A percentile compares a stretch with the other conserved stretches of the same genome.
phyloP scores from a whole-genome alignment of 2,888 invertebrate species.

The Nephrotoma guestfalica region DNA sequence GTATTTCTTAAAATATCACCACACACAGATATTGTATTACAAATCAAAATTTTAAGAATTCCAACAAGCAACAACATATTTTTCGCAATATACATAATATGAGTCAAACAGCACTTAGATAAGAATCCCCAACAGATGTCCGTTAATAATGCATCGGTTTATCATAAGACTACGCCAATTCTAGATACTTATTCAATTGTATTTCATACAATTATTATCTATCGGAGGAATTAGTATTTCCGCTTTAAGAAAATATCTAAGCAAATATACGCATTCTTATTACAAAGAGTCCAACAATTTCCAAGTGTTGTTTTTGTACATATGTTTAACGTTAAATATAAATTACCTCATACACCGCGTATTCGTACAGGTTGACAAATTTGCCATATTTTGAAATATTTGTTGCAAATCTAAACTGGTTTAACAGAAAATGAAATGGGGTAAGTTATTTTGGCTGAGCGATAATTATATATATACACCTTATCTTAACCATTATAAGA shows the following conservation, averaged over 20 bases:
- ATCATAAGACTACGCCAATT: background rate
- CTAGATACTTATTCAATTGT: background rate
- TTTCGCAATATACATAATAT: background rate
- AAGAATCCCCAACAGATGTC: background rate
- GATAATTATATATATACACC: background rate
- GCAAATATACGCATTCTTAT: background rate
- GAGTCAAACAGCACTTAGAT: background rate
- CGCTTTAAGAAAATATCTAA: background rate
- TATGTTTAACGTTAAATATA: background rate
- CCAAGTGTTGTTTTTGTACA: background rate
- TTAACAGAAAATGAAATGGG: background rate
- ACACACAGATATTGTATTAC: background rate
- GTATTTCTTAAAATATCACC: background rate
- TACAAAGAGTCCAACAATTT: no score
- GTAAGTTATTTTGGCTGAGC: background rate
- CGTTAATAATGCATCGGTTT: background rate
- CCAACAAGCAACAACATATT: background rate
- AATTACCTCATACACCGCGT: background rate
- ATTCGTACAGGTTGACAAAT: background rate
- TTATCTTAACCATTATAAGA: background rate
- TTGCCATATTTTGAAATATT: background rate
- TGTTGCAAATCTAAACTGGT: background rate
- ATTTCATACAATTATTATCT: background rate
- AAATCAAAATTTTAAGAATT: background rate
- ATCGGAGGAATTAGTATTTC: background rate